Base-by-base conservation (phyloP, 2,113 vertebrate genomes). In the Gobius niger region DNA sequence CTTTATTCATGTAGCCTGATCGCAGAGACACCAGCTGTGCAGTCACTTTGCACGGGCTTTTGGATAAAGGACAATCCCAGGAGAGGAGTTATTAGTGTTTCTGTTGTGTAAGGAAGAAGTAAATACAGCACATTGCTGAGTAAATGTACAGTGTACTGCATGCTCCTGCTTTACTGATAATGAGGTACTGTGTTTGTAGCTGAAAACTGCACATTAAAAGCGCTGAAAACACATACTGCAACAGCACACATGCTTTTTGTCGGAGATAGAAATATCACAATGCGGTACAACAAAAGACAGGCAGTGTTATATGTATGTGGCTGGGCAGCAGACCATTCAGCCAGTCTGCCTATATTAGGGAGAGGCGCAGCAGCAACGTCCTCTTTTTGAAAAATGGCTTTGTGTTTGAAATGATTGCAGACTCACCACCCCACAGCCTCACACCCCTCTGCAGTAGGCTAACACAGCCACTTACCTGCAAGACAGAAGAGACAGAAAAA, bases 381-480 rank as follows among this genome's bases (percentile, higher is more conserved):
- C 64, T 14, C 54, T 42, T 67, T 44, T 64, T 88, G 87, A 90
- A 77, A 89, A 90, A 91, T 85, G 78, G 83, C 76, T 80, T 19
- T 0, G 44, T 73, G 74, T 77, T 83, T 68, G 78, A 65, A 84
- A 82, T 76, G 78, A 87, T 83, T 89, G 76, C 46, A 65, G 83
- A 82, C 87, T 85, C 72, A 87, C 87, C 84, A 65, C 79, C 84
- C 80, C 82, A 60, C 71, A 73, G 68, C 72, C 82, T 77, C 80
- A 65, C 34, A 47, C 72, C 76, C 85, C 87, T 78, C 81, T 4
- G 9, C 78, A 68, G 83, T 74, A 9, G 18, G 52, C 85, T 85
- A 88, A 90, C 84, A 85, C 76, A 80, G 82, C 77, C 89, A 91
- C 90, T 92, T 91, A 91, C 91, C 90, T 91, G 85, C 73, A 83